Conservation (phyloP, 2,888 invertebrate genomes). For the Caenorhabditis parvicauda region DNA sequence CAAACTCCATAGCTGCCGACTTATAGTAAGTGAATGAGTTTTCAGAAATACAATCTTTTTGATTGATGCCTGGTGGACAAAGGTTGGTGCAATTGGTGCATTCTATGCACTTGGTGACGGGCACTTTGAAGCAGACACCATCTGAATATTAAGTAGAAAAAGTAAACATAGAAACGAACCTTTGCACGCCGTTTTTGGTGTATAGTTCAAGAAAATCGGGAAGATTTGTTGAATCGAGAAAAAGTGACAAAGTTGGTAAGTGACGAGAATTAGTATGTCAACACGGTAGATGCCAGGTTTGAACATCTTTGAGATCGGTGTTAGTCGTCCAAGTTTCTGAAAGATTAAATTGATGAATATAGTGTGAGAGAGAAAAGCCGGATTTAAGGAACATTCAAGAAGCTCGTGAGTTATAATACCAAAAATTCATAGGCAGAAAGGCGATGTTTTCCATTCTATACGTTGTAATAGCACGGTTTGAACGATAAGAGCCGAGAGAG, state of each 20-base stretch:
- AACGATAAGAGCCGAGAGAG: too few relatives aligned
- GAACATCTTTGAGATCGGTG: too few relatives aligned
- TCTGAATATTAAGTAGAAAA: conserved; percentile 8
- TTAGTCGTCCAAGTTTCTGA: too few relatives aligned
- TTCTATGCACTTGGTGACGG: conserved; percentile 36
- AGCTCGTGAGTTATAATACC: too few relatives aligned
- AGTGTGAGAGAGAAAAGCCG: too few relatives aligned
- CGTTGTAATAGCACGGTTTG: too few relatives aligned
- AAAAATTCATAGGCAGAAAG: too few relatives aligned
- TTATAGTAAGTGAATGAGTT: conserved; percentile 32
- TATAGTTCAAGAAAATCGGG: conserved; percentile 48
- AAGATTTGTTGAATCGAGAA: conserved; percentile 45
- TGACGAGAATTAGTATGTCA: conserved; percentile 35
- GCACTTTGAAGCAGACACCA: conserved; percentile 31
- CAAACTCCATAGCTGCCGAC: conserved; percentile 41
- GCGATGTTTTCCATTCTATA: too few relatives aligned
- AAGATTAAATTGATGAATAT: background rate
- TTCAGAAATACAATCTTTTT: conserved; percentile 16
- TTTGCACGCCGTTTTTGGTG: conserved; percentile 36
- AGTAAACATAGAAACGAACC: conserved; percentile 3
- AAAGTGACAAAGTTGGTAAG: conserved; percentile 44
- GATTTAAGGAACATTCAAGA: too few relatives aligned
- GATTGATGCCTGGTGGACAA: conserved; percentile 9
- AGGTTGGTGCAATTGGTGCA: conserved; percentile 25
- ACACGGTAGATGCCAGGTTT: conserved; percentile 38